Evolutionary conservation across 2,888 invertebrate genomes (phyloP).

Genomic region (Orthosia incerta): DNA sequence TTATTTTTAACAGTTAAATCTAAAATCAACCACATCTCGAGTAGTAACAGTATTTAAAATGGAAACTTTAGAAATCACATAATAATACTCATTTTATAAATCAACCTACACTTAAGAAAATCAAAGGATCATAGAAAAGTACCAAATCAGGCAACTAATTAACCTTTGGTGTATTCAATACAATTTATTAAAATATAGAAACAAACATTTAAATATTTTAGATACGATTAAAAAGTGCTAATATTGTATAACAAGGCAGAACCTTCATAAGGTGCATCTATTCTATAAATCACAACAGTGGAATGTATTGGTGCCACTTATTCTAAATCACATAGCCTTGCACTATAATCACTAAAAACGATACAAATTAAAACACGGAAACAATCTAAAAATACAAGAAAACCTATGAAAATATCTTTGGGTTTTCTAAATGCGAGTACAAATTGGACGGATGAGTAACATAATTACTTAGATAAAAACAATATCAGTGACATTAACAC

Average conservation of each 20-base stretch:
- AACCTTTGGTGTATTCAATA: slow-evolving; percentile 75
- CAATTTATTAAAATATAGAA: slow-evolving; percentile 69
- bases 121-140: slow-evolving; percentile 67
- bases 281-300: slow-evolving; percentile 88
- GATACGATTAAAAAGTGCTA: slow-evolving; percentile 68
- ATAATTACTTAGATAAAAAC: slow-evolving; percentile 40
- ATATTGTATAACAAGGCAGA: slow-evolving; percentile 52
- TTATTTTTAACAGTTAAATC: slow-evolving; percentile 83
- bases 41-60: slow-evolving; percentile 76
- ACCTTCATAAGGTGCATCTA: slow-evolving; percentile 78
- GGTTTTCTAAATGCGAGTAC: slow-evolving; percentile 80
- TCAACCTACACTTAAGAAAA: slow-evolving; percentile 69
- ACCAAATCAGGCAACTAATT: slow-evolving; percentile 64
- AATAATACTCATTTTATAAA: slow-evolving; percentile 70
- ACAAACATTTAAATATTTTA: slow-evolving; percentile 65
- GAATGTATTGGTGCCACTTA: slow-evolving; percentile 88
- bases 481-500: slow-evolving; percentile 61
- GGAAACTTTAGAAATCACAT: slow-evolving; percentile 69
- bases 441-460: slow-evolving; percentile 63
- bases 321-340: slow-evolving; percentile 88
- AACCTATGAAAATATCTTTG: slow-evolving; percentile 83
- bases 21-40: slow-evolving; percentile 80
- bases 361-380: slow-evolving; percentile 71
- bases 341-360: slow-evolving; percentile 71
- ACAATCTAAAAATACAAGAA: slow-evolving; percentile 71